Evolutionary conservation across 2,797 vertebrate species (phyloP).

Genomic region (Rhinophrynus dorsalis): DNA sequence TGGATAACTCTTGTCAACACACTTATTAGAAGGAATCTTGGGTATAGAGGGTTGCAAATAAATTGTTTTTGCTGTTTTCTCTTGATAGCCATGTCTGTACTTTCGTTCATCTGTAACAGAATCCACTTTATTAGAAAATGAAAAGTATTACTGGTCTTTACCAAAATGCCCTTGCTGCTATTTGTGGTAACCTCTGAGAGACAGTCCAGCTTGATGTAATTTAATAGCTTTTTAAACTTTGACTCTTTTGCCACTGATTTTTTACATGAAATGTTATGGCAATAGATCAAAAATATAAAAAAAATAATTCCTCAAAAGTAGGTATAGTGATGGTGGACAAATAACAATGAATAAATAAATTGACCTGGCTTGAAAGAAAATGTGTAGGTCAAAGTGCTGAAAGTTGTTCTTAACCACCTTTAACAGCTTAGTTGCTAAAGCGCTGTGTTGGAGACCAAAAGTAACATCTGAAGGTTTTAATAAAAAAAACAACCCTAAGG

Average conservation of each 20-base stretch:
- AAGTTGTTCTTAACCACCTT: no score
- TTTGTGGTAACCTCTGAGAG: background rate
- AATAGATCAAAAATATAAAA: background rate
- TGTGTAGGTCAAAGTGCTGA: background rate
- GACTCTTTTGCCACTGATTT: background rate
- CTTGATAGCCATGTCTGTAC: no score
- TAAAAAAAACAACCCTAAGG: no score
- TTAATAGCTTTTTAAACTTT: background rate
- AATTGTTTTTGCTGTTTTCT: no score
- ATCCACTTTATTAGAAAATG: background rate
- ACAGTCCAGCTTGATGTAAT: background rate
- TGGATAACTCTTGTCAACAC: no score
- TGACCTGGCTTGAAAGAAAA: background rate
- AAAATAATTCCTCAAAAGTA: background rate
- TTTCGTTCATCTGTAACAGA: background rate
- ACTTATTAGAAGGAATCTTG: no score
- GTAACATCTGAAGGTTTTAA: no score
- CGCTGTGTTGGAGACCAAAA: no score
- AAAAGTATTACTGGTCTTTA: background rate
- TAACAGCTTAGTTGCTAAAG: no score
- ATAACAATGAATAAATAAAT: background rate
- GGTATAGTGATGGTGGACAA: background rate
- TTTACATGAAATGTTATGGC: background rate
- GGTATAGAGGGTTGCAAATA: no score
- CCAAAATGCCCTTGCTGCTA: background rate